Evolutionary conservation across 2,113 vertebrate genomes (phyloP).

Genomic region (Urocynchramus pylzowi): DNA sequence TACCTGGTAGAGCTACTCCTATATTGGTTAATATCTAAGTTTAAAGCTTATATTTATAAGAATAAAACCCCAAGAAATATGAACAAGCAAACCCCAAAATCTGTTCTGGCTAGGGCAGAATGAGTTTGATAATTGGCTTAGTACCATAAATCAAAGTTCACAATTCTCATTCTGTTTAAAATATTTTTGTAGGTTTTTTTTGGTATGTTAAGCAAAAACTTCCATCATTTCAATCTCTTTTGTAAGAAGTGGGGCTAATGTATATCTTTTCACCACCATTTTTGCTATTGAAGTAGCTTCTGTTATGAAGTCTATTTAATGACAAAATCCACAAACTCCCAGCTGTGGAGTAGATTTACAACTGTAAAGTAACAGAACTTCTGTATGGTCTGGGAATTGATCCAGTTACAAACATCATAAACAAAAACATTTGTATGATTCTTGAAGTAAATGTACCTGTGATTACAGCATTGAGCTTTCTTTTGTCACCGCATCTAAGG

Average conservation of each 20-base stretch:
- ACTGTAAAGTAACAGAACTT: not conserved
- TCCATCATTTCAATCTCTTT: not conserved
- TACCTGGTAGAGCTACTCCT: not conserved
- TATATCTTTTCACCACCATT: not conserved
- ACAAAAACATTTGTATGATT: not conserved
- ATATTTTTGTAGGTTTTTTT: not conserved
- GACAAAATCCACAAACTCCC: slow-evolving; percentile 2
- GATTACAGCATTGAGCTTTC: not conserved
- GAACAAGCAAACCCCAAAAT: not conserved
- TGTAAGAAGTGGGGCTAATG: not conserved
- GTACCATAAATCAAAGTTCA: not conserved
- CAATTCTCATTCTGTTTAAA: not conserved
- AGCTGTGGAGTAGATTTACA: not conserved
- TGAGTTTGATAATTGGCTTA: not conserved
- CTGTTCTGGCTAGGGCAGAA: not conserved
- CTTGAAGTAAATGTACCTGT: not conserved
- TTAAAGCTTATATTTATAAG: not conserved
- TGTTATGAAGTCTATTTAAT: slow-evolving; percentile 7
- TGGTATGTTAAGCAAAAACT: not conserved
- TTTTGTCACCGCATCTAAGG: not conserved
- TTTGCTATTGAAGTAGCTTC: slow-evolving; percentile 14
- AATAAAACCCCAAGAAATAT: not conserved
- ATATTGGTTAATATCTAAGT: not conserved
- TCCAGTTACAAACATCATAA: not conserved
- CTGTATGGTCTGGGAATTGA: not conserved